Evolutionary conservation across 2,888 invertebrate species (phyloP).

Genomic region (Anarsia innoxiella): DNA sequence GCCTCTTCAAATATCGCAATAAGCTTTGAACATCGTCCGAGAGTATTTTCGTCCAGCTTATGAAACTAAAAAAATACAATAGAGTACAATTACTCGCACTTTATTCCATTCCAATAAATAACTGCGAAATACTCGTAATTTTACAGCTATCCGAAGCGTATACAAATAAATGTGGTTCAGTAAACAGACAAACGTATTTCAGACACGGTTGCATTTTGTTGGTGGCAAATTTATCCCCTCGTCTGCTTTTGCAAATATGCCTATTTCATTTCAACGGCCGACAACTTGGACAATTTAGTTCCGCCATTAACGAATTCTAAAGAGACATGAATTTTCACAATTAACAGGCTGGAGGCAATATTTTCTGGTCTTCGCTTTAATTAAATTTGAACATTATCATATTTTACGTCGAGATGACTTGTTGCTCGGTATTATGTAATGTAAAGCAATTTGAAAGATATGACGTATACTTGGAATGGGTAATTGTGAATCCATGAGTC

Average conservation of each 20-base stretch:
- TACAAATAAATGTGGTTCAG: too few relatives aligned
- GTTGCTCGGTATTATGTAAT: constrained; percentile 8
- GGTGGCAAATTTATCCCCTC: too few relatives aligned
- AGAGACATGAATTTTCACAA: constrained; percentile 8
- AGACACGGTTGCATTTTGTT: too few relatives aligned
- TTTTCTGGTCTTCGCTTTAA: constrained; percentile 6
- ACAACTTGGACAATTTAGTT: constrained; percentile 3
- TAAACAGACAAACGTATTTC: too few relatives aligned
- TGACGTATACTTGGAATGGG: background rate
- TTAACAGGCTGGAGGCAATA: constrained; percentile 1
- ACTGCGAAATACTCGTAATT: too few relatives aligned
- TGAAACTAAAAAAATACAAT: too few relatives aligned
- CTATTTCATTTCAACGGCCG: constrained; percentile 2
- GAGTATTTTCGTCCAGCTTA: too few relatives aligned
- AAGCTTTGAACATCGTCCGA: constrained; percentile 1
- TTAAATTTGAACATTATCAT: constrained; percentile 6
- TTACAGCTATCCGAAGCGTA: too few relatives aligned
- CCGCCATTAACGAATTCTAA: constrained; percentile 4
- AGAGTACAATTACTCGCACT: too few relatives aligned
- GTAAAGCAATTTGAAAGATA: constrained; percentile 3
- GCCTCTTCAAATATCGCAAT: constrained; percentile 5
- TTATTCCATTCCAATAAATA: too few relatives aligned
- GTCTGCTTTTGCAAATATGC: background rate
- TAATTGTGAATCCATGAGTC: background rate
- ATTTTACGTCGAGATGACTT: constrained; percentile 4